Evolutionary conservation across 2,113 vertebrate genomes (phyloP), one percentile per base, ranked within the genome.

Genomic region (Gnathonemus echidnorhynchus): DNA sequence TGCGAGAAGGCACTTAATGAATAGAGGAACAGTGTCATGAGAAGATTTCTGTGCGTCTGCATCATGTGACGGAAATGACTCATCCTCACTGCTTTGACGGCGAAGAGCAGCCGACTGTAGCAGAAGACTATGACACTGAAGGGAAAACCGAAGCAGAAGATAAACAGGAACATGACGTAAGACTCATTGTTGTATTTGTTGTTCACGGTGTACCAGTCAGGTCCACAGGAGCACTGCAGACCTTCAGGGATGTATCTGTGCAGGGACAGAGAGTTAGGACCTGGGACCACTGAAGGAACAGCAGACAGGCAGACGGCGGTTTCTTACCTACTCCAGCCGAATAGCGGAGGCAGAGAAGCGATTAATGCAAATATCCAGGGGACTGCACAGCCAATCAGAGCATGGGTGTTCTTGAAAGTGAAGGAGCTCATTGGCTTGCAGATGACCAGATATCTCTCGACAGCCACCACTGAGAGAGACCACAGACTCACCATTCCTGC

Each of bases 111-210:
- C 89, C 95, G 95, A 2, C 93, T 92, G 77, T 96, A 97, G 92
- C 95, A 96, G 93, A 96, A 96, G 19, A 95, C 4, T 0, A 97
- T 96, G 84, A 92, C 49, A 9, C 0, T 0, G n/a, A 96, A 95
- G 42, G 96, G 96, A n/a, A 95, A 88, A 0, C 94, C 31, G 58
- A 97, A 97, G 94, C 96, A 96, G 93, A 96, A 97, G 90, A 92
- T 91, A 93, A 97, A 97, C 46, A 97, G 94, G 93, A 96, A 97
- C 46, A 95, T 66, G 87, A 96, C 95, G 0, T 93, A 97, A 77
- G 95, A 93, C 77, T 97, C 95, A 5, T 95, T 96, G 93, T 97
- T 96, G 89, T 90, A 97, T 86, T 96, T 96, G 93, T 96, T 96
- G 92, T 93, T 89, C 3, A 94, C 93, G 1, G 95, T 97, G 92